phyloP scores from a whole-genome alignment of 2,113 vertebrate genomes.

The Pelmatolapia mariae region DNA sequence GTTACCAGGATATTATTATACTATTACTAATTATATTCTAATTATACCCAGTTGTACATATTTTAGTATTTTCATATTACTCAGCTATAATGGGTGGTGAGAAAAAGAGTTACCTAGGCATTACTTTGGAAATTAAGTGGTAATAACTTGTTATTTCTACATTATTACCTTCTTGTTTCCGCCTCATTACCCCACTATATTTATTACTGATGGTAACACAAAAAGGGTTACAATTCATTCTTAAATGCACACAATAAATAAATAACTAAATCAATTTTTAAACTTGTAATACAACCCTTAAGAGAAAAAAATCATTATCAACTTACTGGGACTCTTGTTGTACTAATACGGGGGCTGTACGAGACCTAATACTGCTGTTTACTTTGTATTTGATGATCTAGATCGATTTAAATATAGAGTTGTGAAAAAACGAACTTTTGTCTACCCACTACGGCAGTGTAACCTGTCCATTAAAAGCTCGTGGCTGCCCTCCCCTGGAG shows the following conservation, averaged over 20 bases:
- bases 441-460: neutral
- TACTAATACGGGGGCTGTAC: neutral
- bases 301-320: neutral
- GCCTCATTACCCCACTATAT: neutral
- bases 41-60: neutral
- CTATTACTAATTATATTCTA: neutral
- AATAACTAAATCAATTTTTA: neutral
- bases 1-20: neutral
- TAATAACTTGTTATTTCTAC: neutral
- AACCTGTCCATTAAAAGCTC: constrained; percentile 41
- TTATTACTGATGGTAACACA: neutral
- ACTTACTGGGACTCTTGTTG: neutral
- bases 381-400: constrained; percentile 6
- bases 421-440: constrained; percentile 1
- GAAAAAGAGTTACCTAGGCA: neutral
- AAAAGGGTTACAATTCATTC: neutral
- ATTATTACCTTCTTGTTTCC: neutral
- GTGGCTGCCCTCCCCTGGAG: constrained; percentile 66
- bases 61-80: neutral
- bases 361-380: neutral
- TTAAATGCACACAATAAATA: neutral
- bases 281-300: neutral
- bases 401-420: constrained; percentile 23
- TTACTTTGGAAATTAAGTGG: neutral
- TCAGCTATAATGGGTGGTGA: neutral